These are phyloP conservation scores for Percina caprodes DNA, from an alignment of 2,113 vertebrate genomes.

Conservation along the genomic window DNA sequence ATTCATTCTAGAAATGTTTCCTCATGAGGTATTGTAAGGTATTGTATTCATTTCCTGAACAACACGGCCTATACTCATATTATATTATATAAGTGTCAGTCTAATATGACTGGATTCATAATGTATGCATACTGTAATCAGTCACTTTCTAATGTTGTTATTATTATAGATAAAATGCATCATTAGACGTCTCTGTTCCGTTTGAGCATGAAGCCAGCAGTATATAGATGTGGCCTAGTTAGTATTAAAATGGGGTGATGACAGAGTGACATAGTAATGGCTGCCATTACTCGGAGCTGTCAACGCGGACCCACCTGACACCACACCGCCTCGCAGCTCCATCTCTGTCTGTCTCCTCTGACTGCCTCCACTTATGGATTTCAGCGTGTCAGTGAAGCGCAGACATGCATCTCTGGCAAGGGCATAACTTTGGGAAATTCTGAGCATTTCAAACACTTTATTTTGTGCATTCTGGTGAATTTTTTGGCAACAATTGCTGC, in stretches of 20 bases:
- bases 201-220: conserved; percentile 1
- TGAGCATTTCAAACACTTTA: too few relatives aligned
- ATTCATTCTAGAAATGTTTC: neutral
- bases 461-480: too few relatives aligned
- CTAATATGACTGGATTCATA: neutral
- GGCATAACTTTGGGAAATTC: too few relatives aligned
- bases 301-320: conserved; percentile 43
- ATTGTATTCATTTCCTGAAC: neutral
- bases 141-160: neutral
- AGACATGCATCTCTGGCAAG: neutral
- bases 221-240: conserved; percentile 31
- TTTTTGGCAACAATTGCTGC: too few relatives aligned
- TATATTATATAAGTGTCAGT: neutral
- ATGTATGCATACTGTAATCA: neutral
- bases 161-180: neutral
- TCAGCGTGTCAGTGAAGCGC: conserved; percentile 16
- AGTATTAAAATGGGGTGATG: conserved; percentile 36
- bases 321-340: conserved; percentile 26
- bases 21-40: neutral
- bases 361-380: conserved; percentile 28
- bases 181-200: neutral
- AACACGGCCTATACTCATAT: neutral
- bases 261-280: conserved; percentile 52
- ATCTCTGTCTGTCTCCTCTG: conserved; percentile 35
- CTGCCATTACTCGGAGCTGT: conserved; percentile 59